These are phyloP conservation scores for Craseonycteris thonglongyai DNA, from an alignment of 2,113 vertebrate species.

Conservation along the genomic window DNA sequence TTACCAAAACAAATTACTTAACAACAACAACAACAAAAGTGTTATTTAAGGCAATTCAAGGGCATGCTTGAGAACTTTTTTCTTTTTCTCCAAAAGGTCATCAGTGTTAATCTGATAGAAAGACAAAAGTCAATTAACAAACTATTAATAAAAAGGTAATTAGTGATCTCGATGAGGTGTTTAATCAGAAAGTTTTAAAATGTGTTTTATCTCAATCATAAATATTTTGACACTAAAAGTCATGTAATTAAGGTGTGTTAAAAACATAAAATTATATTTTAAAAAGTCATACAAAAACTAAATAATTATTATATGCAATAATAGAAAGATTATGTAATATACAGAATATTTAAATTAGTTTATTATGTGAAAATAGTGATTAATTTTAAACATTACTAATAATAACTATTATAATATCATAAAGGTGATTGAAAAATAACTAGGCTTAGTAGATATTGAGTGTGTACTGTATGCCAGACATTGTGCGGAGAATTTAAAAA, in stretches of 20 bases:
- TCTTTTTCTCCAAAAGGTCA: conserved; percentile 59
- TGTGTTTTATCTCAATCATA: not conserved
- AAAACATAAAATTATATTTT: not conserved
- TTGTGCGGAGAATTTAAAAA: not conserved
- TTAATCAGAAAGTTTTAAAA: conserved; percentile 29
- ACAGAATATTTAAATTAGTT: not conserved
- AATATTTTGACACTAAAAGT: not conserved
- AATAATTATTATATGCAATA: not conserved
- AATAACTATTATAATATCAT: not conserved
- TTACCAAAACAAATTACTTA: not conserved
- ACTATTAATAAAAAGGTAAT: conserved; percentile 58
- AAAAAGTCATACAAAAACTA: not conserved
- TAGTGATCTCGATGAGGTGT: conserved; percentile 41
- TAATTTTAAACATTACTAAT: not conserved
- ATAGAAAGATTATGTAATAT: not conserved
- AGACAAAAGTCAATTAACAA: conserved; percentile 63
- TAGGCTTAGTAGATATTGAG: not conserved
- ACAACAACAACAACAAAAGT: too few relatives aligned
- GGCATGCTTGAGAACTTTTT: conserved; percentile 29
- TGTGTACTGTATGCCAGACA: not conserved
- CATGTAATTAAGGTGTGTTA: not conserved
- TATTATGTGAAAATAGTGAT: not conserved
- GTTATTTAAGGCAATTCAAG: conserved; percentile 1
- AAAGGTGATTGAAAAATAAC: not conserved
- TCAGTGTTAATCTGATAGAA: conserved; percentile 48